Evolutionary conservation across 1,140 invertebrate species (phyloP).

Genomic region (Caenorhabditis brenneri): DNA sequence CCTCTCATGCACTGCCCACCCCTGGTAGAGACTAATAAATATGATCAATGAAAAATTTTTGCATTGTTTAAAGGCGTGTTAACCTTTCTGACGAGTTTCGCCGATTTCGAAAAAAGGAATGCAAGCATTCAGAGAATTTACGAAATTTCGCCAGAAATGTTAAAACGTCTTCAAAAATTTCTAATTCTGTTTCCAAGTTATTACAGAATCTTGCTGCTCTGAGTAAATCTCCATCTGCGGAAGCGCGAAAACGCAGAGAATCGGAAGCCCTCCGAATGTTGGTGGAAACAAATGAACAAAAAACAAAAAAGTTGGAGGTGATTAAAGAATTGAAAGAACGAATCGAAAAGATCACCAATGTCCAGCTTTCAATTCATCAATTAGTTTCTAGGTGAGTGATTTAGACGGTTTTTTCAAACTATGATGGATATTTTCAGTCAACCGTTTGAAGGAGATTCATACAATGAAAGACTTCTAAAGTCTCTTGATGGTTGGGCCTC

Average conservation of each 20-base stretch:
- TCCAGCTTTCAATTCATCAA: conserved; percentile 6
- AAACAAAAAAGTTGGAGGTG: background rate
- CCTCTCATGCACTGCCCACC: too few species aligned
- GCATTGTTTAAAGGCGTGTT: too few species aligned
- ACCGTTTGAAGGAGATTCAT: background rate
- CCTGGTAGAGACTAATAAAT: too few species aligned
- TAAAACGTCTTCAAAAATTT: background rate
- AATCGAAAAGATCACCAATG: background rate
- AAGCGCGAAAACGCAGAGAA: background rate
- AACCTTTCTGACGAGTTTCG: too few species aligned
- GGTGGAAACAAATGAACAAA: background rate
- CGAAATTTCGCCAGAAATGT: background rate
- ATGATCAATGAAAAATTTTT: too few species aligned
- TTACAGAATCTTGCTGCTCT: conserved; percentile 9
- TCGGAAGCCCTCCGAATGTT: background rate
- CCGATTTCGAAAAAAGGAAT: too few species aligned
- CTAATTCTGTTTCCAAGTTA: background rate
- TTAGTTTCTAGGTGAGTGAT: background rate
- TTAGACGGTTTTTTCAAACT: background rate
- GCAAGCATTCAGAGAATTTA: too few species aligned
- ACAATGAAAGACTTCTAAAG: background rate
- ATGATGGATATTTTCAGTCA: background rate
- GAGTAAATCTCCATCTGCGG: background rate
- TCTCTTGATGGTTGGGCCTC: background rate
- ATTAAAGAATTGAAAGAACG: background rate